phyloP scores from a whole-genome alignment of 2,113 vertebrate genomes.

The Laterallus jamaicensis region DNA sequence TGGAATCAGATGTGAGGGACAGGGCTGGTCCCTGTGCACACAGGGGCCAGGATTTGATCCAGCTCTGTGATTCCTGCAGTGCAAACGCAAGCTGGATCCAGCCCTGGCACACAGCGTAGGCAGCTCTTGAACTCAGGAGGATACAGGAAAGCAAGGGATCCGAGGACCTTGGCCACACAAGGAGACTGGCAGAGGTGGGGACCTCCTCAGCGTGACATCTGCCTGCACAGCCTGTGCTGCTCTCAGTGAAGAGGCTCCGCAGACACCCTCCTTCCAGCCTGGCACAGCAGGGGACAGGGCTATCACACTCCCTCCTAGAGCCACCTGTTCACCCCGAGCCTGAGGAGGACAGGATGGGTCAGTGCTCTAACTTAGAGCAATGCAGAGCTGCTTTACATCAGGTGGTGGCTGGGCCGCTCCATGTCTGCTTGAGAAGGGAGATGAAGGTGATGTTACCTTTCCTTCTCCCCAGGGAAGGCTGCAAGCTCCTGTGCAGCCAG shows the following conservation, averaged over 20 bases:
- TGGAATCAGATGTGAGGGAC: neutral
- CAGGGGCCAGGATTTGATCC: accelerated
- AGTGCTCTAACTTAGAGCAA: neutral
- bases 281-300: neutral
- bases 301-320: neutral
- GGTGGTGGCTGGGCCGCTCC: accelerated
- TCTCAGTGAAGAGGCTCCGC: neutral
- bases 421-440: neutral
- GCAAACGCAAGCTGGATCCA: neutral
- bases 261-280: neutral
- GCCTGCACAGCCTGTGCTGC: neutral
- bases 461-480: neutral
- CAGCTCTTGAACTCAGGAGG: neutral
- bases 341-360: accelerated
- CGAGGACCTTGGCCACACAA: neutral
- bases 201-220: neutral
- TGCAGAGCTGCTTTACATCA: neutral
- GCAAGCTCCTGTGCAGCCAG: neutral
- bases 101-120: neutral
- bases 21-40: neutral
- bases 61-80: neutral
- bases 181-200: neutral
- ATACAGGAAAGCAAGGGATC: neutral
- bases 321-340: neutral
- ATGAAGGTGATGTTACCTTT: neutral